Evolutionary conservation across 1,140 invertebrate species (phyloP).

Genomic region (Ladona fulva): DNA sequence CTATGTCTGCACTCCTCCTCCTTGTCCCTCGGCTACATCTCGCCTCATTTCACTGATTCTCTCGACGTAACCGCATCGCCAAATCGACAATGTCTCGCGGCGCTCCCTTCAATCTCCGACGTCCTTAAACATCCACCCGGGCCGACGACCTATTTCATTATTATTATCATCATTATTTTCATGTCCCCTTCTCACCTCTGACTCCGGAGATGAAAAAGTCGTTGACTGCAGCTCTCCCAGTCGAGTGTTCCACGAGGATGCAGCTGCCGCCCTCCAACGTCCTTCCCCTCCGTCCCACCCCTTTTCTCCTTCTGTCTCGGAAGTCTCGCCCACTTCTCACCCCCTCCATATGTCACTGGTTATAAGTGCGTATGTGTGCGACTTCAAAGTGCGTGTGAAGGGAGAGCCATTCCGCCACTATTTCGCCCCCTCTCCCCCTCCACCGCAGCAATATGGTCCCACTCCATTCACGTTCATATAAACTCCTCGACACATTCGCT

Average conservation of each 20-base stretch:
- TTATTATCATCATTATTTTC: neutral
- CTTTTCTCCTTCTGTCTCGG: too few relatives aligned
- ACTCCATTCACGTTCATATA: neutral
- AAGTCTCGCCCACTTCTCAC: too few relatives aligned
- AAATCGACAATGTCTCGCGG: neutral
- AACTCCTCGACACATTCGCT: neutral
- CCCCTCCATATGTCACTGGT: too few relatives aligned
- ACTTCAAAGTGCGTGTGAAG: too few relatives aligned
- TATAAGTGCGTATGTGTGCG: too few relatives aligned
- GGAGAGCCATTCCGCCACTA: too few relatives aligned
- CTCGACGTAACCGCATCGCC: neutral
- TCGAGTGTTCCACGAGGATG: neutral
- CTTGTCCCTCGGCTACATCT: too few relatives aligned
- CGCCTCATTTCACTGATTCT: neutral
- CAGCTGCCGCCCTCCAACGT: neutral
- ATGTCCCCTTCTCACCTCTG: neutral
- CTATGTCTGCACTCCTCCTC: too few relatives aligned
- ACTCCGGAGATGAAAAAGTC: neutral
- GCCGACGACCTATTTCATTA: neutral
- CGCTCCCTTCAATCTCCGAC: neutral
- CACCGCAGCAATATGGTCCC: neutral
- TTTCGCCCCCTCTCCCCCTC: too few relatives aligned
- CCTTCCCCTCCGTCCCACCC: neutral
- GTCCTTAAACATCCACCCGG: neutral
- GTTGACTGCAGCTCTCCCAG: neutral